Conservation (phyloP, 2,888 invertebrate genomes). For the Campoplex capitator region DNA sequence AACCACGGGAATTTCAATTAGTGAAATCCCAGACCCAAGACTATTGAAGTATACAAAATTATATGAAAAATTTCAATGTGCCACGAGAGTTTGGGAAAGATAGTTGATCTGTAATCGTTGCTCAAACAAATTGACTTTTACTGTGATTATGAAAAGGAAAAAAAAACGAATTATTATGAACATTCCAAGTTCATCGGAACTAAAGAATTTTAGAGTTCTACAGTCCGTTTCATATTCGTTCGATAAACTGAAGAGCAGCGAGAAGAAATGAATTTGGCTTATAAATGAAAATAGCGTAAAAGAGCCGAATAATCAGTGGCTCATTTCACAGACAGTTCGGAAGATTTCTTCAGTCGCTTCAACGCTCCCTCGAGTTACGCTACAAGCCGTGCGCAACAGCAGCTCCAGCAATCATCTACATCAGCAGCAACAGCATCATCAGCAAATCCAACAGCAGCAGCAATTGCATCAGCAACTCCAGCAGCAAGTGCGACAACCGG, state of each 20-base stretch:
- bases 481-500: slow-evolving; percentile 70
- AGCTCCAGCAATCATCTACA: slow-evolving; percentile 76
- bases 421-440: slow-evolving; percentile 74
- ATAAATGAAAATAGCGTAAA: slow-evolving; percentile 40
- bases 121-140: no score
- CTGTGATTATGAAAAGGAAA: no score
- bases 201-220: not conserved
- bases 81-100: no score
- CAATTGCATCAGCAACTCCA: slow-evolving; percentile 71
- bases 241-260: slow-evolving; percentile 8
- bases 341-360: slow-evolving; percentile 85
- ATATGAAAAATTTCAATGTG: no score
- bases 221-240: not conserved
- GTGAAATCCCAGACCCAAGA: not conserved
- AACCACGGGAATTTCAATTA: not conserved
- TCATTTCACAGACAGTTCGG: slow-evolving; percentile 87
- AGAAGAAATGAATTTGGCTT: slow-evolving; percentile 2
- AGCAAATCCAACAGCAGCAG: slow-evolving; percentile 65
- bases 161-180: no score
- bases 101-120: no score
- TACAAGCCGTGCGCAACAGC: slow-evolving; percentile 81
- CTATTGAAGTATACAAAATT: no score
- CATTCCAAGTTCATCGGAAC: not conserved
- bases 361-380: slow-evolving; percentile 84
- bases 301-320: slow-evolving; percentile 83